phyloP scores from a whole-genome alignment of 2,888 invertebrate species.

The Scrobipalpa atriplicella region DNA sequence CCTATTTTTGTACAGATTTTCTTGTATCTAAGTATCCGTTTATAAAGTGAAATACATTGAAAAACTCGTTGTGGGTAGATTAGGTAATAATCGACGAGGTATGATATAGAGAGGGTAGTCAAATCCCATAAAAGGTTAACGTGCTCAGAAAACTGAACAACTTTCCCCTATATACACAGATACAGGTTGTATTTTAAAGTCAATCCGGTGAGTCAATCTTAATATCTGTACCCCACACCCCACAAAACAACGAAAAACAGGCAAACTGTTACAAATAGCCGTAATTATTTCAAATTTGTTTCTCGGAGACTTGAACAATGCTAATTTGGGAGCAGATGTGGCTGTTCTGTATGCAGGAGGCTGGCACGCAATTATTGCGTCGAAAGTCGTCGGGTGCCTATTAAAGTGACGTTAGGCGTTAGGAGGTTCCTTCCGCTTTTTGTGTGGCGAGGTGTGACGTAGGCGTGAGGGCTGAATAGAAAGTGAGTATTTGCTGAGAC shows the following conservation, averaged over 20 bases:
- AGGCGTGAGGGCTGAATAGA: constrained; percentile 13
- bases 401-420: constrained; percentile 75
- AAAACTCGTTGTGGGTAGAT: too few relatives aligned
- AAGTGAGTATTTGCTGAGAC: background rate
- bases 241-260: constrained; percentile 30
- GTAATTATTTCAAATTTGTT: constrained; percentile 66
- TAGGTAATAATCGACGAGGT: too few relatives aligned
- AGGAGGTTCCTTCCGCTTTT: constrained; percentile 64
- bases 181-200: background rate
- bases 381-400: constrained; percentile 60
- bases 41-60: too few relatives aligned
- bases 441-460: constrained; percentile 51
- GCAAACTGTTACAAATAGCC: constrained; percentile 48
- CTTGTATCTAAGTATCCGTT: too few relatives aligned
- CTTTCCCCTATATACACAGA: background rate
- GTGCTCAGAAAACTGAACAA: background rate
- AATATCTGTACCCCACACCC: background rate
- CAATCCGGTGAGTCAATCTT: background rate
- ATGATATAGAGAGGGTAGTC: background rate
- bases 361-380: constrained; percentile 66
- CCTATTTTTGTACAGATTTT: too few relatives aligned
- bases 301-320: constrained; percentile 62
- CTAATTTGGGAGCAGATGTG: constrained; percentile 70
- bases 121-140: background rate
- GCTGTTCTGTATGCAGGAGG: constrained; percentile 65